Conservation (phyloP, 2,797 vertebrate species). For the Rhynchotus rufescens region DNA sequence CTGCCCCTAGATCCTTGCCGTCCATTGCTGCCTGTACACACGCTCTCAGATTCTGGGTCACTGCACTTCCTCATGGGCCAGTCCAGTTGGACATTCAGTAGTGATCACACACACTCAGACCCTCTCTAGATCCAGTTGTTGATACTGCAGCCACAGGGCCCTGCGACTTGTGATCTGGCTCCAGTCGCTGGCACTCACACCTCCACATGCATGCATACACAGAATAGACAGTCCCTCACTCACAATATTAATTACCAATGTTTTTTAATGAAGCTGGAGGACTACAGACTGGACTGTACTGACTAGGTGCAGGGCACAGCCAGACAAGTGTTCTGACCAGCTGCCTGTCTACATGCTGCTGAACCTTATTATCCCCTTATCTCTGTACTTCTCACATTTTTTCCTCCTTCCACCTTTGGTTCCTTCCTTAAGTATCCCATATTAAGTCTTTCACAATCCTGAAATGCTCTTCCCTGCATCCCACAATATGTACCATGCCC, state of each 20-base stretch:
- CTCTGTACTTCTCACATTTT: neutral
- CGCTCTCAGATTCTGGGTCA: neutral
- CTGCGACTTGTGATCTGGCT: neutral
- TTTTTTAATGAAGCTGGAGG: neutral
- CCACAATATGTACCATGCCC: no score
- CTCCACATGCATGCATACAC: neutral
- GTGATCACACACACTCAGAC: neutral
- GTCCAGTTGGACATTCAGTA: neutral
- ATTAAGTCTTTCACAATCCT: neutral
- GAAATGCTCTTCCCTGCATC: neutral
- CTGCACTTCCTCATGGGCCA: neutral
- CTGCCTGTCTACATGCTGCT: neutral
- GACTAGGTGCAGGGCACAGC: neutral
- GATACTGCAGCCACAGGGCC: no score
- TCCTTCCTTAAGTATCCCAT: neutral
- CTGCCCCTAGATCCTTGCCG: neutral
- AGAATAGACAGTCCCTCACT: neutral
- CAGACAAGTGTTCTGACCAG: no score
- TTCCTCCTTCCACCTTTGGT: neutral
- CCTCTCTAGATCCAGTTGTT: neutral
- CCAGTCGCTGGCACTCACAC: neutral
- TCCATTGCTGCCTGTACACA: neutral
- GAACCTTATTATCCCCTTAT: neutral
- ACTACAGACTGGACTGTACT: neutral
- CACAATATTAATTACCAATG: neutral